Evolutionary conservation across 2,888 invertebrate genomes (phyloP).

Genomic region (Opisthograptis luteolata): DNA sequence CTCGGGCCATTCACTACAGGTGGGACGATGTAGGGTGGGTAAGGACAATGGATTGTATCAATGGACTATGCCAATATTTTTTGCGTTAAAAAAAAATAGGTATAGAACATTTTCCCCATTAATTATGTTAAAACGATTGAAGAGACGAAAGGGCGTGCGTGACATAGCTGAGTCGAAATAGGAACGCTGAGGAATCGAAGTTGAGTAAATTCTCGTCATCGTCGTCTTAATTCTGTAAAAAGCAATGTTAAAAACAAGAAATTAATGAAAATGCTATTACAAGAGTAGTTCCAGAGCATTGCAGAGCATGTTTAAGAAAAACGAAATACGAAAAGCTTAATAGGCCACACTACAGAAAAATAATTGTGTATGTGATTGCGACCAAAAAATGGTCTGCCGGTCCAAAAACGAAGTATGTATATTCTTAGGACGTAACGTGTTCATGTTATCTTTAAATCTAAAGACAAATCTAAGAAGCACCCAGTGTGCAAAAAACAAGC

Average conservation of each 20-base stretch:
- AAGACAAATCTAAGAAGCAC: conserved; percentile 20
- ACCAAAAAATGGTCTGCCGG: no score
- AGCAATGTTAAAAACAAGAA: no score
- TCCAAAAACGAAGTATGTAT: no score
- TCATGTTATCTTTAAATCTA: conserved; percentile 20
- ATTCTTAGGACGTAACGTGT: conserved; percentile 1
- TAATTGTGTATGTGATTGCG: no score
- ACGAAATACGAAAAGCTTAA: no score
- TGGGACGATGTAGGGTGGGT: conserved; percentile 74
- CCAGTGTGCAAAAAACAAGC: conserved; percentile 40
- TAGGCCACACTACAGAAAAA: no score
- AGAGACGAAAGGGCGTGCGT: conserved; percentile 47
- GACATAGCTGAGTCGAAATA: conserved; percentile 39
- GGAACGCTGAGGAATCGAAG: conserved; percentile 19
- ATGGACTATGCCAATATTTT: conserved; percentile 76
- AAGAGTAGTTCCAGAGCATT: no score
- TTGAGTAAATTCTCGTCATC: no score
- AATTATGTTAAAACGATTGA: conserved; percentile 63
- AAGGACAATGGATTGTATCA: conserved; percentile 77
- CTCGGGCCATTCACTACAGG: conserved; percentile 78
- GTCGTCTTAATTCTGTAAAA: no score
- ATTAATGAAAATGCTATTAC: no score
- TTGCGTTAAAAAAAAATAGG: conserved; percentile 62
- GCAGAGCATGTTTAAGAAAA: no score
- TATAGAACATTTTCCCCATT: conserved; percentile 62